Base-by-base conservation (phyloP, 1,140 invertebrate genomes). In the Lysiphlebus fabarum region DNA sequence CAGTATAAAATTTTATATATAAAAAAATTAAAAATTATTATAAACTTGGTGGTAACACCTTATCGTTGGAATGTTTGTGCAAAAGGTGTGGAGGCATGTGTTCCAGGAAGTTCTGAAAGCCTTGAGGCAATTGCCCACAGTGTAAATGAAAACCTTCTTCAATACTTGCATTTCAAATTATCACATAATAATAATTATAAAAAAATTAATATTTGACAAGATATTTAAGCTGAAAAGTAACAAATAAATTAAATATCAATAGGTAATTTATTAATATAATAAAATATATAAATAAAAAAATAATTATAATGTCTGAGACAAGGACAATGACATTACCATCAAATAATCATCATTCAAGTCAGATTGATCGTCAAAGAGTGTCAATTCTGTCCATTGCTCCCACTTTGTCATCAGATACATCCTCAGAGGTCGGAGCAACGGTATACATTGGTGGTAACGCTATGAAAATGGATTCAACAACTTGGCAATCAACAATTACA, bases 361-460 rank as follows among this genome's bases (percentile, higher is more conserved):
- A 68, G 59, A 64, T 60, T 54, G 61, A 33, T 41, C 50, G 54
- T 34, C 71, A 74, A 70, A 70, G 69, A 69, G 72, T 75, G 63
- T 75, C 72, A 67, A 73, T 73, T 65, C 71, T 67, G 59, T 62
- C 66, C 51, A 65, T 71, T 59, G 70, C 72, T 61, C 70, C 63
- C 62, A 65, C 71, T 58, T 58, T 64, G 61, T 62, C 65, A 53
- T 37, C 17, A 26, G 17, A 65, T 56, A 53, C 48, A 53, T 62
- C 65, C 58, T 48, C 61, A 42, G 67, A 67, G 65, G 64, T 68
- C 61, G 74, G 73, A 73, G 77, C 83, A 84, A 85, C 84, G 83
- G 84, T 85, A 84, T 84, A 84, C 71, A 77, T 85, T 71, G 71
- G 67, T 49, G 65, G 63, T 54, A 62, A 63, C 55, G 61, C 70